phyloP scores from a whole-genome alignment of 2,113 vertebrate genomes.

The Camelus bactrianus region DNA sequence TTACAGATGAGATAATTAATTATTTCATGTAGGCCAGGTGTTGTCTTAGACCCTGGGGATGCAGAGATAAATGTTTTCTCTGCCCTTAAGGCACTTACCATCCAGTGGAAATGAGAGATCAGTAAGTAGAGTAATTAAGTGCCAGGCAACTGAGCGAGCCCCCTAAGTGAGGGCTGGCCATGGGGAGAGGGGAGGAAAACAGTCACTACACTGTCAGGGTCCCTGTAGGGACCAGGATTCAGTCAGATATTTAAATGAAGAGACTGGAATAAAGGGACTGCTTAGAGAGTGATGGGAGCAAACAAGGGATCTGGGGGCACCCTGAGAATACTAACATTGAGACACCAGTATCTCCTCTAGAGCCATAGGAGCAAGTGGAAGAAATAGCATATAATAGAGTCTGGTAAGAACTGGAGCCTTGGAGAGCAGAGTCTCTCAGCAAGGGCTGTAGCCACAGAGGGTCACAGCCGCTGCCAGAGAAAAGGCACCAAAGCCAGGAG shows the following conservation, averaged over 20 bases:
- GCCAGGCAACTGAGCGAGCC: background rate
- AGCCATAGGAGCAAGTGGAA: background rate
- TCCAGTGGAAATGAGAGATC: background rate
- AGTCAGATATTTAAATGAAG: background rate
- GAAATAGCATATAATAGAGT: background rate
- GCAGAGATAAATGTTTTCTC: background rate
- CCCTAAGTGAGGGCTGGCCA: background rate
- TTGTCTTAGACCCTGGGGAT: background rate
- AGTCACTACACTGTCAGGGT: background rate
- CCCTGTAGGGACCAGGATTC: background rate
- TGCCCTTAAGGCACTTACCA: background rate
- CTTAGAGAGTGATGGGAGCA: background rate
- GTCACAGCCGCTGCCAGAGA: background rate
- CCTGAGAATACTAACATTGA: background rate
- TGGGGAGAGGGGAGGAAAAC: background rate
- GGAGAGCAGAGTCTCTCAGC: background rate
- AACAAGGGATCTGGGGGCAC: background rate
- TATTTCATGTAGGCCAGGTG: background rate
- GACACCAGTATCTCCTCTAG: background rate
- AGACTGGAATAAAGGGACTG: background rate
- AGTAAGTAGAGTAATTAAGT: background rate
- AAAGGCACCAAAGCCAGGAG: background rate
- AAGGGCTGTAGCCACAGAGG: background rate
- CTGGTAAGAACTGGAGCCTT: background rate
- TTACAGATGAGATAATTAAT: background rate